phyloP scores from a whole-genome alignment of 37 sponge, comb jelly and placozoan species.

The Geodia barretti region DNA sequence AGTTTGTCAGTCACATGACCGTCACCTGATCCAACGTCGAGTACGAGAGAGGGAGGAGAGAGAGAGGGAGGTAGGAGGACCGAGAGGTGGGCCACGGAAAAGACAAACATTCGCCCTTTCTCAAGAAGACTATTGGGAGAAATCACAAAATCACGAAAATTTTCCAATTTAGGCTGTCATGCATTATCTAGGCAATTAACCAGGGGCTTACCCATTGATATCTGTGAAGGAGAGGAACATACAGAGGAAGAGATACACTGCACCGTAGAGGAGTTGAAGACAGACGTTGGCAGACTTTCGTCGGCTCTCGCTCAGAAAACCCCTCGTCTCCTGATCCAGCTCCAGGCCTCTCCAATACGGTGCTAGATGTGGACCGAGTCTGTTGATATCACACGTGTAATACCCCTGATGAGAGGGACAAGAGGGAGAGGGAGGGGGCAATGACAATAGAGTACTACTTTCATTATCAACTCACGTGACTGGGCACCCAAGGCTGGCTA shows the following conservation, averaged over 20 bases:
- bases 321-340: conserved; percentile 47
- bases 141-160: no score
- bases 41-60: not conserved
- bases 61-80: conserved; percentile 1
- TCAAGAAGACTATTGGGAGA: conserved; percentile 56
- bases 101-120: conserved; percentile 65
- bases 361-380: conserved; percentile 36
- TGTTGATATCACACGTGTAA: conserved; percentile 47
- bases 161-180: no score
- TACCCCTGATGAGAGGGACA: conserved; percentile 13
- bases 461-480: no score
- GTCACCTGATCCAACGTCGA: conserved; percentile 81
- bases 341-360: conserved; percentile 28
- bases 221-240: conserved; percentile 56
- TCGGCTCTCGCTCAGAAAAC: conserved; percentile 25
- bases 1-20: conserved; percentile 63
- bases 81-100: conserved; percentile 43
- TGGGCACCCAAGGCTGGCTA: no score
- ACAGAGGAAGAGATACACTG: conserved; percentile 23
- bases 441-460: no score
- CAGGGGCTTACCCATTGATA: conserved; percentile 62
- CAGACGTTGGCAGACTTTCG: conserved; percentile 42
- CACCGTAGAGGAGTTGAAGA: conserved; percentile 46
- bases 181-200: no score
- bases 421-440: not conserved